Evolutionary conservation across 2,113 vertebrate genomes (phyloP).

Genomic region (Todiramphus chloris): DNA sequence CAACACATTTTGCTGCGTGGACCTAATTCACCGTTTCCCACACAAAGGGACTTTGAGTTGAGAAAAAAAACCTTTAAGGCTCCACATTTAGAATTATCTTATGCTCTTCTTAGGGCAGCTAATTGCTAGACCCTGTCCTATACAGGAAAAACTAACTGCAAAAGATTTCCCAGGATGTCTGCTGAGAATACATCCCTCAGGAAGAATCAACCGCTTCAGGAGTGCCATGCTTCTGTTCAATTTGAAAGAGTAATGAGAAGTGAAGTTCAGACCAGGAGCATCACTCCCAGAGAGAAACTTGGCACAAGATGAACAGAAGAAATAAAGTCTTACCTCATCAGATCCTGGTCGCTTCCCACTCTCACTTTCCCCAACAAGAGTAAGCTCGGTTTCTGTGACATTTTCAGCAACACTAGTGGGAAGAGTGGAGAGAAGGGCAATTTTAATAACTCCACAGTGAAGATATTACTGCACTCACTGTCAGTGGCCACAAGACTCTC

Average conservation of each 20-base stretch:
- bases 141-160: background rate
- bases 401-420: background rate
- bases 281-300: background rate
- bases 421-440: background rate
- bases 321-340: slow-evolving; percentile 41
- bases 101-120: background rate
- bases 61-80: background rate
- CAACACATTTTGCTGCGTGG: background rate
- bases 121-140: background rate
- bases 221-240: background rate
- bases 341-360: slow-evolving; percentile 42
- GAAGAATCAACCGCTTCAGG: background rate
- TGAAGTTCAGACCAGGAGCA: background rate
- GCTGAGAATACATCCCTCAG: background rate
- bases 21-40: background rate
- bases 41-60: background rate
- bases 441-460: background rate
- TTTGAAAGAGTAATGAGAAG: background rate
- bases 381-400: background rate
- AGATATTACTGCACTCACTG: background rate
- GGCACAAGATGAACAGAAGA: background rate
- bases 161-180: background rate
- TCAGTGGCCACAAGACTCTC: background rate
- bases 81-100: background rate
- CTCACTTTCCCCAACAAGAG: background rate